Conservation (phyloP, 2,888 invertebrate genomes). For the Cerastis rubricosa region DNA sequence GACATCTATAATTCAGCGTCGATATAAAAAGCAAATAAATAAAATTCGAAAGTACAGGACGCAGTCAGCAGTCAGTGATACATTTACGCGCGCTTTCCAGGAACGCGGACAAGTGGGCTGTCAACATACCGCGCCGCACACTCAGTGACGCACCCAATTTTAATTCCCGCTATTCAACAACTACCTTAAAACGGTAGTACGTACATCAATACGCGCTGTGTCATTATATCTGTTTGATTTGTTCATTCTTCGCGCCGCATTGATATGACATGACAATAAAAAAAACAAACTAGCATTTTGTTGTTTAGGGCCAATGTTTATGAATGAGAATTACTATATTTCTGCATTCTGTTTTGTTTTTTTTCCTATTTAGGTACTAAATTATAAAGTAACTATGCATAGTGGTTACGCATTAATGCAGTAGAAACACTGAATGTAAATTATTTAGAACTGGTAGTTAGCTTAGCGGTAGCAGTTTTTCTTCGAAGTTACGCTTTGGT, state of each 20-base stretch:
- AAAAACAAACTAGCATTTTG: slow-evolving; percentile 21
- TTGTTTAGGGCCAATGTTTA: background rate
- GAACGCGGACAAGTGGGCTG: slow-evolving; percentile 66
- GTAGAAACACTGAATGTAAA: slow-evolving; percentile 20
- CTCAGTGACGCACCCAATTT: slow-evolving; percentile 65
- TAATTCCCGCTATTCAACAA: slow-evolving; percentile 67
- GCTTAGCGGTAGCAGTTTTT: slow-evolving; percentile 26
- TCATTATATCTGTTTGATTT: slow-evolving; percentile 56
- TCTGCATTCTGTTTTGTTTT: slow-evolving; percentile 2
- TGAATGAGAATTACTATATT: background rate
- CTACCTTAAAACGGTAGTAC: slow-evolving; percentile 49
- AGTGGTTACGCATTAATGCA: slow-evolving; percentile 5
- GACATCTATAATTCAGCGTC: background rate
- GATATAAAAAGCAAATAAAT: slow-evolving; percentile 10
- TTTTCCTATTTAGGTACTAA: background rate
- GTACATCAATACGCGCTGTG: slow-evolving; percentile 52
- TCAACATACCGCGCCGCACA: slow-evolving; percentile 55
- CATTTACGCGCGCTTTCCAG: slow-evolving; percentile 66
- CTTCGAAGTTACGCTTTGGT: slow-evolving; percentile 21
- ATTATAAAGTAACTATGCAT: slow-evolving; percentile 12
- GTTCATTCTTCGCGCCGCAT: slow-evolving; percentile 40
- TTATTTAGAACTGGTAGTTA: slow-evolving; percentile 8
- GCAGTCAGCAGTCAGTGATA: slow-evolving; percentile 48
- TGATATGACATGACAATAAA: slow-evolving; percentile 27
- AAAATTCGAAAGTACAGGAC: slow-evolving; percentile 60